A percentile compares a stretch with the other conserved stretches of the same genome.
These are phyloP conservation scores for Halcyon leucocephala DNA, from an alignment of 2,797 vertebrate species.

Conservation along the genomic window DNA sequence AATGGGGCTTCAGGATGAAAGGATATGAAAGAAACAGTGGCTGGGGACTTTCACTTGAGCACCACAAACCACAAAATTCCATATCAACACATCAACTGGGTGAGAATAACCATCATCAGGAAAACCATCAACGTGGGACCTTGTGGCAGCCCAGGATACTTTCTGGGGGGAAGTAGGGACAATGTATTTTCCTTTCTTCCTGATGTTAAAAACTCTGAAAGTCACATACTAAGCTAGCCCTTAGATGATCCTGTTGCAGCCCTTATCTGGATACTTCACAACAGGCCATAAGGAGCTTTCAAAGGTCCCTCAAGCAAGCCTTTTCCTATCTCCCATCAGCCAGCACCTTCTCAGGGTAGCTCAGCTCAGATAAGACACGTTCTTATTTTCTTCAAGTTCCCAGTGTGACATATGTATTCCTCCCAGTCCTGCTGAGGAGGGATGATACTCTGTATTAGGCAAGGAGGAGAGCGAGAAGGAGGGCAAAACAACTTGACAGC, in stretches of 20 bases:
- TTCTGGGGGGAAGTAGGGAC: not conserved
- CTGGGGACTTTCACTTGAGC: not conserved
- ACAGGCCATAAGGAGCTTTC: slow-evolving; percentile 27
- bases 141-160: not conserved
- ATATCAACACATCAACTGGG: fast-evolving
- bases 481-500: slow-evolving; percentile 2
- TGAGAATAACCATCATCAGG: not conserved
- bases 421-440: slow-evolving; percentile 2
- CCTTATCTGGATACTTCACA: not conserved
- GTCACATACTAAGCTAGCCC: not conserved
- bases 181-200: not conserved
- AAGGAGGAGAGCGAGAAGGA: not conserved
- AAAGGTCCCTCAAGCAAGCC: slow-evolving; percentile 30
- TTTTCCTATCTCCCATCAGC: slow-evolving; percentile 63
- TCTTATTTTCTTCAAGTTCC: not conserved
- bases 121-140: not conserved
- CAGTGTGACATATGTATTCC: not conserved
- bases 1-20: not conserved
- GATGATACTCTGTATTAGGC: not conserved
- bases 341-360: slow-evolving; percentile 63
- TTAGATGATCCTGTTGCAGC: not conserved
- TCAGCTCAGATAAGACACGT: slow-evolving; percentile 53
- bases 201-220: not conserved
- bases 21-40: not conserved
- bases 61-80: fast-evolving